These are phyloP conservation scores for Xestia sexstrigata DNA, from an alignment of 2,888 invertebrate genomes.

Conservation along the genomic window DNA sequence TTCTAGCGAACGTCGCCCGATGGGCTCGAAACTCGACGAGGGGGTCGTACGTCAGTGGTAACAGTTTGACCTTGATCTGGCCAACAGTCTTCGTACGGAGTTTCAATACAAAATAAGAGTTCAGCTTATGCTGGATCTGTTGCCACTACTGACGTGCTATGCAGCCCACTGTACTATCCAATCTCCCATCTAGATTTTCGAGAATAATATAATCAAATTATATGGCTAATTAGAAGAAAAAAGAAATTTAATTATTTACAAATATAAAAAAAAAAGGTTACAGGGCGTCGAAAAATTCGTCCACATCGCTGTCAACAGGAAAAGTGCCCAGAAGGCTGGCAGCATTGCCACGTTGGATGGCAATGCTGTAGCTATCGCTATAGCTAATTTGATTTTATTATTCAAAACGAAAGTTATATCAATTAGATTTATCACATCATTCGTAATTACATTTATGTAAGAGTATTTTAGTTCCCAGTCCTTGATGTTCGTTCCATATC, in stretches of 20 bases:
- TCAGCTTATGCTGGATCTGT: not conserved
- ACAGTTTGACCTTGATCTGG: not conserved
- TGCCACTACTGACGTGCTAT: not conserved
- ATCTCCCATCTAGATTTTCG: not conserved
- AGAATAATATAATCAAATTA: not conserved
- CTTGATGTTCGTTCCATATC: not conserved
- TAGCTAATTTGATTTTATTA: too few relatives aligned
- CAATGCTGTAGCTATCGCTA: too few relatives aligned
- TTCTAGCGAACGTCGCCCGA: slow-evolving; percentile 24
- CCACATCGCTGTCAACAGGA: too few relatives aligned
- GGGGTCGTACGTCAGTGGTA: not conserved
- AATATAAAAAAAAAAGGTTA: too few relatives aligned
- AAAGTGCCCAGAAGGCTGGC: too few relatives aligned
- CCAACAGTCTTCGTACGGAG: not conserved
- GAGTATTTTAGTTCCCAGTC: not conserved
- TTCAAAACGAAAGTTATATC: not conserved
- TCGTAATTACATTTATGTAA: slow-evolving; percentile 7
- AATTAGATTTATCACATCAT: not conserved
- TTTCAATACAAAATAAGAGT: not conserved
- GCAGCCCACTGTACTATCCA: not conserved
- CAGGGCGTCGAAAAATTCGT: too few relatives aligned
- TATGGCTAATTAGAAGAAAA: too few relatives aligned
- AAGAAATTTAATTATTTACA: too few relatives aligned
- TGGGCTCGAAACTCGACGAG: slow-evolving; percentile 9
- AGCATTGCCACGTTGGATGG: too few relatives aligned